Percentiles rank a stretch among this genome's conserved stretches.
Conservation (phyloP, 1,140 invertebrate species). For the Pectinophora gossypiella region DNA sequence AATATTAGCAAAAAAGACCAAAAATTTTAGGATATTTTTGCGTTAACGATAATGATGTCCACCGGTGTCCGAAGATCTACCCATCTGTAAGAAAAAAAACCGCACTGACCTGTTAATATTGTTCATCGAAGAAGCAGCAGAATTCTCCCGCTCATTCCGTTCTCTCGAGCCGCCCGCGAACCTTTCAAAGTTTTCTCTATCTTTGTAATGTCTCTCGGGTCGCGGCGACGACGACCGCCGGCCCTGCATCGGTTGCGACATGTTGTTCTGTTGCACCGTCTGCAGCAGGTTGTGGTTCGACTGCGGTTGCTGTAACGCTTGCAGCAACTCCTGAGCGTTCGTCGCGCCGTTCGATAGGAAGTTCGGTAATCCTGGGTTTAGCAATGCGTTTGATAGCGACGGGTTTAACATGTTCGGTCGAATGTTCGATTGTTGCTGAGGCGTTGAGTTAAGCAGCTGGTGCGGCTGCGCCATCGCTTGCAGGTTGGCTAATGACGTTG, state of each 20-base stretch:
- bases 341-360: slow-evolving; percentile 81
- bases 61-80: too few relatives aligned
- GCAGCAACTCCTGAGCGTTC: slow-evolving; percentile 79
- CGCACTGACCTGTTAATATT: slow-evolving; percentile 74
- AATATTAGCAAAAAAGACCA: too few relatives aligned
- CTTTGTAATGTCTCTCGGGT: slow-evolving; percentile 68
- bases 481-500: slow-evolving; percentile 88
- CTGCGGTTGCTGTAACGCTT: slow-evolving; percentile 77
- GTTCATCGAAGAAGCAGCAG: slow-evolving; percentile 56
- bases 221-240: slow-evolving; percentile 62
- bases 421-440: slow-evolving; percentile 63
- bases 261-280: slow-evolving; percentile 67
- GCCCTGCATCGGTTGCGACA: slow-evolving; percentile 58
- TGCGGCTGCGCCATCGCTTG: slow-evolving; percentile 86
- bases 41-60: too few relatives aligned
- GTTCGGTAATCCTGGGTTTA: slow-evolving; percentile 81
- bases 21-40: too few relatives aligned
- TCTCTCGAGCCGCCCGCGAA: slow-evolving; percentile 60
- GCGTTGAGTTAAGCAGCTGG: slow-evolving; percentile 69
- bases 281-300: slow-evolving; percentile 63
- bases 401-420: slow-evolving; percentile 77
- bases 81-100: too few relatives aligned
- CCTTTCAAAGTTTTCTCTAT: slow-evolving; percentile 64
- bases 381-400: slow-evolving; percentile 67
- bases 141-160: slow-evolving; percentile 60